phyloP scores from a whole-genome alignment of 2,113 vertebrate genomes.

The Pogona vitticeps region DNA sequence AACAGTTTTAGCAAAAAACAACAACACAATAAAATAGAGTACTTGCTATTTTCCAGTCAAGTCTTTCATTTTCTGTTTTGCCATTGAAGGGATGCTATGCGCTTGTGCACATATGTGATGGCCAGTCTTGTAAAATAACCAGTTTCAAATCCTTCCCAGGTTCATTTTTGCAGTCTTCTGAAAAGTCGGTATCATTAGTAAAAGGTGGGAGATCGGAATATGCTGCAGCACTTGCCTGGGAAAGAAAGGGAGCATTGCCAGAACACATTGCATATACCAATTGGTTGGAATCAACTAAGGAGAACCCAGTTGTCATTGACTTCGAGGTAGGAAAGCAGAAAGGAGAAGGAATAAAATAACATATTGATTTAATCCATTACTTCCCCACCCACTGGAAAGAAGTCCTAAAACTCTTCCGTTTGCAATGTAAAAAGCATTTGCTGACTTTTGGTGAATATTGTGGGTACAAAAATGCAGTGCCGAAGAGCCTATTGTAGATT shows the following conservation, averaged over 20 bases:
- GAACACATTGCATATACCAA: conserved; percentile 70
- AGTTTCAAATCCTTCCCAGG: conserved; percentile 72
- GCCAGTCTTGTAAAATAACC: background rate
- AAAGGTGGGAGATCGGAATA: conserved; percentile 83
- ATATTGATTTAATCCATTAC: background rate
- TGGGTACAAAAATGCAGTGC: background rate
- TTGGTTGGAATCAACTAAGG: conserved; percentile 87
- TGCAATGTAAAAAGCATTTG: background rate
- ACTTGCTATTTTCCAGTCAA: background rate
- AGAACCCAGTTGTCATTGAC: conserved; percentile 85
- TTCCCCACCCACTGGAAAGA: background rate
- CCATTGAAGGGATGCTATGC: background rate
- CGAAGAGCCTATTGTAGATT: no score
- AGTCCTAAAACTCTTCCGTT: background rate
- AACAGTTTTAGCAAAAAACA: background rate
- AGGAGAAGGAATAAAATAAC: background rate
- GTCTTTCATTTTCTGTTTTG: background rate
- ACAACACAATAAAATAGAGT: background rate
- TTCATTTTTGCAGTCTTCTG: conserved; percentile 84
- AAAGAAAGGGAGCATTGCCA: conserved; percentile 76
- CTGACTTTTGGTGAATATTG: background rate
- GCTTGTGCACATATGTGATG: background rate
- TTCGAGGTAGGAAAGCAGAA: conserved; percentile 78
- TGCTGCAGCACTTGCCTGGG: conserved; percentile 84
- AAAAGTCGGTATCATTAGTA: conserved; percentile 84